These are phyloP conservation scores for Acronicta leporina DNA, from an alignment of 2,888 invertebrate species.

Conservation along the genomic window DNA sequence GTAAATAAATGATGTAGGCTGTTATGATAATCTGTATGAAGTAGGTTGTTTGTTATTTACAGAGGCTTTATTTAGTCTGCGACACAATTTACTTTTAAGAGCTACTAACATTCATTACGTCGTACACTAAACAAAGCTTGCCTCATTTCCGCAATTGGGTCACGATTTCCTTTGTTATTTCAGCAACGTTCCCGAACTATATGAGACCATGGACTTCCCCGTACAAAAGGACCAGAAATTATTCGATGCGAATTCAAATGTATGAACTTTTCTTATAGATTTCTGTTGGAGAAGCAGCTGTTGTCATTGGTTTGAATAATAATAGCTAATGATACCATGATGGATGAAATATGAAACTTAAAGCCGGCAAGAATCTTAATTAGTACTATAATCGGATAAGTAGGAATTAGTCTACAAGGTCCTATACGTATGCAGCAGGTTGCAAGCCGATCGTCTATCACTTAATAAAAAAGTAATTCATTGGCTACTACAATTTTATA, in stretches of 20 bases:
- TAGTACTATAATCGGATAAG: background rate
- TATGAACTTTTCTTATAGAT: conserved; percentile 36
- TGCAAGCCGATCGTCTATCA: conserved; percentile 7
- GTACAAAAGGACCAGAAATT: conserved; percentile 4
- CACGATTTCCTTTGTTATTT: conserved; percentile 36
- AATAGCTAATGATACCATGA: too few species aligned
- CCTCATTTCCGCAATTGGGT: conserved; percentile 25
- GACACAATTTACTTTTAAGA: background rate
- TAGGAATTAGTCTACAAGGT: background rate
- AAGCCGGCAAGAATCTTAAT: background rate
- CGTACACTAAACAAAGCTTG: conserved; percentile 19
- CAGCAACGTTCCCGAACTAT: conserved; percentile 21
- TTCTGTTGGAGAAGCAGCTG: background rate
- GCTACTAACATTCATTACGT: background rate
- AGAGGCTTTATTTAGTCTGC: background rate
- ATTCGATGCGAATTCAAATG: conserved; percentile 2
- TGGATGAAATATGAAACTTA: background rate
- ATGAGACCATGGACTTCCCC: conserved; percentile 5
- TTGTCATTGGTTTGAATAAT: background rate
- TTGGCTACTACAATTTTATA: background rate
- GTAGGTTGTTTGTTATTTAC: background rate
- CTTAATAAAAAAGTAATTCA: background rate
- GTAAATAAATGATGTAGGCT: background rate
- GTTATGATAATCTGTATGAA: too few species aligned
- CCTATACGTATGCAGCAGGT: background rate